These are phyloP conservation scores for Megamerina dolium DNA, from an alignment of 2,888 invertebrate genomes.

Conservation along the genomic window DNA sequence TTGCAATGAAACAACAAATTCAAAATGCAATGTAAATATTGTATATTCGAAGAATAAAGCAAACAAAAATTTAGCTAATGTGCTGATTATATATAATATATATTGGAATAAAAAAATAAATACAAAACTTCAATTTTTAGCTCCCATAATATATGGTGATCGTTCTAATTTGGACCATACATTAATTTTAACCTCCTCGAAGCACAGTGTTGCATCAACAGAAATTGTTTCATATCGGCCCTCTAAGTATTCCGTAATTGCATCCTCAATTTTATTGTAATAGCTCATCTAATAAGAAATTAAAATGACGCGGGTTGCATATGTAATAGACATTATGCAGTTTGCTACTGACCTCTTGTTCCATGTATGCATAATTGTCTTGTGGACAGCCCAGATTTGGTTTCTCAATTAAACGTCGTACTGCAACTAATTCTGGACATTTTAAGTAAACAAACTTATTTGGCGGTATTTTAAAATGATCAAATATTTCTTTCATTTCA, in stretches of 20 bases:
- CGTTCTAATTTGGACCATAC: conserved; percentile 31
- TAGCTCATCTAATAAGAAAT: conserved; percentile 30
- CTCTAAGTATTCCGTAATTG: conserved; percentile 32
- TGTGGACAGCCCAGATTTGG: conserved; percentile 28
- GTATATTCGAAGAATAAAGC: too few relatives aligned
- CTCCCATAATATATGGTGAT: conserved; percentile 33
- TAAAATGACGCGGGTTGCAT: too few relatives aligned
- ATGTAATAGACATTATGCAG: background rate
- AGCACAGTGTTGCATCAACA: conserved; percentile 27
- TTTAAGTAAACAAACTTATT: conserved; percentile 48
- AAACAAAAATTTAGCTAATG: too few relatives aligned
- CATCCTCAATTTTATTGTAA: conserved; percentile 27
- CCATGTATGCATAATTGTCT: conserved; percentile 27
- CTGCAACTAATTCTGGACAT: conserved; percentile 31
- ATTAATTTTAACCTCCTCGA: conserved; percentile 28
- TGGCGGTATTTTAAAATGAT: conserved; percentile 52
- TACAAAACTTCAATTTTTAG: conserved; percentile 21
- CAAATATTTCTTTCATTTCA: conserved; percentile 54
- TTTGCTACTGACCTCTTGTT: conserved; percentile 28
- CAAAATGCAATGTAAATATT: too few relatives aligned
- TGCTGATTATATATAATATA: too few relatives aligned
- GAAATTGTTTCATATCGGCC: conserved; percentile 33
- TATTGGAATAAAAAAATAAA: too few relatives aligned
- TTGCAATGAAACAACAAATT: too few relatives aligned
- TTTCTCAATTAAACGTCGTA: conserved; percentile 29